Evolutionary conservation across 2,113 vertebrate species (phyloP).

Genomic region (Lipophrys pholis): DNA sequence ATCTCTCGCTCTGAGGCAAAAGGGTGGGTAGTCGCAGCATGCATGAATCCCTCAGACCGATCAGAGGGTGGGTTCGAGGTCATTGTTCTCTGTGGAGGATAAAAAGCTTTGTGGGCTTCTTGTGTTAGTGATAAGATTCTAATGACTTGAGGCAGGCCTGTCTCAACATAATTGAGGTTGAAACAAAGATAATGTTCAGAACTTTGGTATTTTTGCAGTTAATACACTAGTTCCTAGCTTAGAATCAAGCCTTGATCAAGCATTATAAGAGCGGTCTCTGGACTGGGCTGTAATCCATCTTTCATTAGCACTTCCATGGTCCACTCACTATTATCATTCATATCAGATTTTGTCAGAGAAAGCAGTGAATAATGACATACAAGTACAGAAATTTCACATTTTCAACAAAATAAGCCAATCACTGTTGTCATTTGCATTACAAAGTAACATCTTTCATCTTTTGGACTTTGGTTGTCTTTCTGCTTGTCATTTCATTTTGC

Average conservation of each 20-base stretch:
- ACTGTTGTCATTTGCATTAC: slow-evolving; percentile 10
- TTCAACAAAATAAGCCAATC: slow-evolving; percentile 13
- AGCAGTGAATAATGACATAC: background rate
- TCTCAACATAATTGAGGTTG: background rate
- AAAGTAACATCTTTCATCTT: slow-evolving; percentile 40
- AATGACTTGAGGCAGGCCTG: background rate
- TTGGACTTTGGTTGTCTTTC: slow-evolving; percentile 30
- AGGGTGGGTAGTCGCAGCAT: slow-evolving; percentile 93
- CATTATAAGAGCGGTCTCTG: slow-evolving; percentile 23
- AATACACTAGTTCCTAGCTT: background rate
- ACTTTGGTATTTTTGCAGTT: background rate
- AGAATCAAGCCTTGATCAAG: background rate
- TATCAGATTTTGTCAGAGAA: slow-evolving; percentile 27
- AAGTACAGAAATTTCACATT: slow-evolving; percentile 6
- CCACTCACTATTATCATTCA: slow-evolving; percentile 46
- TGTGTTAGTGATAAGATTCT: background rate
- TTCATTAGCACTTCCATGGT: slow-evolving; percentile 66
- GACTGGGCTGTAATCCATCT: slow-evolving; percentile 71
- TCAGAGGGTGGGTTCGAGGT: slow-evolving; percentile 56
- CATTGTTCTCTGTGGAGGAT: background rate
- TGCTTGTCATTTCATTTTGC: slow-evolving; percentile 40
- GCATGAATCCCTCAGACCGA: slow-evolving; percentile 77
- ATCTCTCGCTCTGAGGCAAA: slow-evolving; percentile 95
- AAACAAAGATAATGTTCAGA: background rate
- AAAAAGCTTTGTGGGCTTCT: background rate